Evolutionary conservation across 2,888 invertebrate genomes (phyloP), one percentile per base, ranked within the genome.

Genomic region (Trichopria drosophilae): DNA sequence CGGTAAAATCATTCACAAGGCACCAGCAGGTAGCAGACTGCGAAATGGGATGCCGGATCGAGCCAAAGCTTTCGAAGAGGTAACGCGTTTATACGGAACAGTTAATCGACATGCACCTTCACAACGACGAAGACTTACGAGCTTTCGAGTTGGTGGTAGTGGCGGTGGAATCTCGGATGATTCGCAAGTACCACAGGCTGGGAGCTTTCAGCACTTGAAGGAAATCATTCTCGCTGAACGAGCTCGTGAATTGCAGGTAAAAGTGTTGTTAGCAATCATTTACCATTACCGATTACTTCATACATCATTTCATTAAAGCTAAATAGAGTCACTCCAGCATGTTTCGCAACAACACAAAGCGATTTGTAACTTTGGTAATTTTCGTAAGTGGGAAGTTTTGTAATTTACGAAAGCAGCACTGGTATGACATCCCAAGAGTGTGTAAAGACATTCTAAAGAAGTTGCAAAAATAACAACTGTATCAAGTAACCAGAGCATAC

Each of bases 171-270:
- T 55, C 26, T 45, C 58, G 41, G 9, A 60, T 46, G 40, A 15
- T 43, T 41, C 51, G 34, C 31, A 16, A 22, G 3, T 2, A 19
- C 24, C 15, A 1, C 72, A 72, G 39, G 62, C 69, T 18, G 73
- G 71, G 64, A 82, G 82, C 50, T 90, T 91, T 69, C 87, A 90
- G 63, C 85, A 87, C 59, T 78, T 91, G 43, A 90, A 89, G 79
- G 88, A 90, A 65, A 71, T 91, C 59, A 86, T 90, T 63, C 81
- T 86, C 42, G 86, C 85, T 22, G 90, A 91, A 67, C 81, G 89
- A 36, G 84, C 87, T 1, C 82, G 86, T 34, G 90, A 90, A 66
- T 76, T 89, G 53, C 67, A 72, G 71, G 75, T 75, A 51, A 22
- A 58, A 29, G 35, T 24, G 6, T 24, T 9, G 10, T 24, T 24